Conservation (phyloP, 2,888 invertebrate genomes). For the Melanargia galathea region DNA sequence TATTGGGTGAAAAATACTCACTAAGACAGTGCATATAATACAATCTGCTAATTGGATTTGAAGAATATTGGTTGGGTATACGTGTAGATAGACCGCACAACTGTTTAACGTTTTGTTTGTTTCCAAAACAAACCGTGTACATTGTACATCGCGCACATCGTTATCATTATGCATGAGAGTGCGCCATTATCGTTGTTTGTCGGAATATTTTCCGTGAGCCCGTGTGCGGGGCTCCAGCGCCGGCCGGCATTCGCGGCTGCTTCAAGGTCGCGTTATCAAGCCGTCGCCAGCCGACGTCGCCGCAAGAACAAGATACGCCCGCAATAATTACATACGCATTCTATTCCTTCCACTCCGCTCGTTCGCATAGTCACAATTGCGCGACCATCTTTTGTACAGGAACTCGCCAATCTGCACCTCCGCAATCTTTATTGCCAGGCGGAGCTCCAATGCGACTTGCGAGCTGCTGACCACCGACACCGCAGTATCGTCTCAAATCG, state of each 20-base stretch:
- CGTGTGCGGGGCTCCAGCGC: conserved; percentile 67
- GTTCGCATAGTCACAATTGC: conserved; percentile 47
- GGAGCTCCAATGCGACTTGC: conserved; percentile 66
- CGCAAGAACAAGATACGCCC: conserved; percentile 41
- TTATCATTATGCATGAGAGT: conserved; percentile 59
- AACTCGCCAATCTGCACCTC: conserved; percentile 74
- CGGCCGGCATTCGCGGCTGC: conserved; percentile 75
- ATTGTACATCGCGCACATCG: conserved; percentile 45
- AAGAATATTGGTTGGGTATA: neutral
- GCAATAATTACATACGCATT: conserved; percentile 41
- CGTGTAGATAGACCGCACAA: neutral
- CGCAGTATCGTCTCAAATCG: conserved; percentile 66
- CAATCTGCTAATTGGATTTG: neutral
- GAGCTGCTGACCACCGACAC: conserved; percentile 64
- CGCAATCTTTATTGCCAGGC: conserved; percentile 68
- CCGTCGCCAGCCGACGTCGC: conserved; percentile 62
- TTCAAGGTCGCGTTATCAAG: conserved; percentile 81
- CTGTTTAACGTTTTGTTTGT: conserved; percentile 10
- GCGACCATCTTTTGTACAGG: conserved; percentile 70
- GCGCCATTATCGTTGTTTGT: conserved; percentile 72
- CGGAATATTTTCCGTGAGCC: conserved; percentile 73
- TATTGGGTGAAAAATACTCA: neutral
- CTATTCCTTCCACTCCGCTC: conserved; percentile 43
- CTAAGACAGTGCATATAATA: neutral
- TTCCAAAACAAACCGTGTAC: conserved; percentile 30